A percentile compares a stretch with the other conserved stretches of the same genome.
These are phyloP conservation scores for Noctua janthina DNA, from an alignment of 2,888 invertebrate genomes.

Conservation along the genomic window DNA sequence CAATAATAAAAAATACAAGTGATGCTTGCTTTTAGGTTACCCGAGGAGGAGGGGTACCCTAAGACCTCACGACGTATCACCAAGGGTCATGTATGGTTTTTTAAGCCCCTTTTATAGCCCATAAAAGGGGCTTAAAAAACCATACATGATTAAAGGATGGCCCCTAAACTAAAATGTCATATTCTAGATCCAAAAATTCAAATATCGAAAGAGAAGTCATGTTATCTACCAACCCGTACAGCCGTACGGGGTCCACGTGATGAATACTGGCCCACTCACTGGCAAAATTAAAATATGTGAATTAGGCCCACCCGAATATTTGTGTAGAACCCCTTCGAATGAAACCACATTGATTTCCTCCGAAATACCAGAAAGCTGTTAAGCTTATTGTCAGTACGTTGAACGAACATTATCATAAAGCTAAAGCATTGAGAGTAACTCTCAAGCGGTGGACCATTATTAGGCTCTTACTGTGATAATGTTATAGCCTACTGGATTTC, in stretches of 20 bases:
- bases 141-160: too few relatives aligned
- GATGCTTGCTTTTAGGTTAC: too few relatives aligned
- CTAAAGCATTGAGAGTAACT: slow-evolving; percentile 7
- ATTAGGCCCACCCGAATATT: neutral
- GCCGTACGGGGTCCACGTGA: too few relatives aligned
- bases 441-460: slow-evolving; percentile 13
- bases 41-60: too few relatives aligned
- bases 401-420: slow-evolving; percentile 6
- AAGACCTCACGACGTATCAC: too few relatives aligned
- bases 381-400: slow-evolving; percentile 18
- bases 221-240: too few relatives aligned
- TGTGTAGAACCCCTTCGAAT: neutral
- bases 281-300: neutral
- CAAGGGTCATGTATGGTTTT: too few relatives aligned
- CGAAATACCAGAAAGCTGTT: neutral
- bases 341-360: neutral
- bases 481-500: slow-evolving; percentile 14
- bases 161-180: too few relatives aligned
- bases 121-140: too few relatives aligned
- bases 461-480: slow-evolving; percentile 20
- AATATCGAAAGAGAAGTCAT: neutral
- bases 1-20: too few relatives aligned
- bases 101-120: too few relatives aligned
- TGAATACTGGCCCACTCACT: too few relatives aligned
- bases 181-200: neutral